Base-by-base conservation (phyloP, 2,797 vertebrate species). In the Odontamblyopus rebecca region DNA sequence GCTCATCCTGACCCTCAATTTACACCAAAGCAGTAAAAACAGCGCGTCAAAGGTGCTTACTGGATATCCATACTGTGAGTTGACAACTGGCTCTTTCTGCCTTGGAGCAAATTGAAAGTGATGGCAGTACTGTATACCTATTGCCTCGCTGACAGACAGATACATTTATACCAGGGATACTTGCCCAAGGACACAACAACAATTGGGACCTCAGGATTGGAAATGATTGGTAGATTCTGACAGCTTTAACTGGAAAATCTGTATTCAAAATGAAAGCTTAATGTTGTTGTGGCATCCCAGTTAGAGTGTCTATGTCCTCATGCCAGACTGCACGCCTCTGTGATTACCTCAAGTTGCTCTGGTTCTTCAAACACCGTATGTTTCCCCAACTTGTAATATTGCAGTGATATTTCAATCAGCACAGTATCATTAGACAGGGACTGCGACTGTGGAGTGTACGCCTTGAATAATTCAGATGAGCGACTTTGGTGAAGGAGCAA, bases 381-480 rank as follows among this genome's bases (percentile, higher is more conserved):
- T 74, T 66, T 70, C 32, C 68, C 69, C 18, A 65, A 70, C 30
- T 74, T 70, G 74, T 71, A 67, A 78, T 54, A 71, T 65, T 57
- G 54, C 74, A 79, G 69, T 67, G 63, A 82, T 87, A 71, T 82
- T 86, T 86, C 83, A 83, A 81, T 89, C 77, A 80, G 64, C 61
- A 32, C 59, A 59, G 18, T 79, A 68, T 81, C 78, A 80, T 85
- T 85, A 81, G 75, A 73, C 32, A 30, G 56, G 29, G 23, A 44
- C 56, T 66, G 71, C 72, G 77, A 68, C 67, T 78, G 81, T 65
- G 64, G 38, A 68, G 66, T 71, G 48, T 76, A 81, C 61, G 68
- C 69, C 75, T 74, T 88, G 80, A 89, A 86, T 90, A 75, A 89
- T 90, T 86, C 72, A 84, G 50, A 76, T 64, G 70, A 54, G 67